Percentiles rank a stretch among this genome's conserved stretches.
Evolutionary conservation across 2,113 vertebrate species (phyloP).

Genomic region (Archocentrus centrarchus): DNA sequence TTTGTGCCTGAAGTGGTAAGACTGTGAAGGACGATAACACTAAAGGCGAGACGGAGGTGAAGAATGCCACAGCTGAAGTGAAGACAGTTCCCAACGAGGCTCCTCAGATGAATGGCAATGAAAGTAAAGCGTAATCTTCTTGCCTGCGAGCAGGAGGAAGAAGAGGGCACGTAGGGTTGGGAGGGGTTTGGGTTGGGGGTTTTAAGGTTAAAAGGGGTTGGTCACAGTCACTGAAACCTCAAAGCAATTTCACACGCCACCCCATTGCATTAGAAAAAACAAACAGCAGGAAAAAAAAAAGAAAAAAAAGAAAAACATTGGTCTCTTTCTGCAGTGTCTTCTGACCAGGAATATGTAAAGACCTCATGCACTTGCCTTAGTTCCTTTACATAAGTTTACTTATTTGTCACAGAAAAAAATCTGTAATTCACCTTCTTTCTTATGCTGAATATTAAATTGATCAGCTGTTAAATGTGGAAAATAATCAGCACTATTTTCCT

Average conservation of each 20-base stretch:
- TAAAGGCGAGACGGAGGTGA: constrained; percentile 75
- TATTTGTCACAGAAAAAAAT: constrained; percentile 39
- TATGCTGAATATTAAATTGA: constrained; percentile 34
- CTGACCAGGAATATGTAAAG: constrained; percentile 81
- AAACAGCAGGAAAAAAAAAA: constrained; percentile 18
- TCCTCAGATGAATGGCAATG: constrained; percentile 92
- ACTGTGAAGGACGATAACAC: constrained; percentile 86
- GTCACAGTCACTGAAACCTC: constrained; percentile 73
- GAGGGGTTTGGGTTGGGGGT: constrained; percentile 14
- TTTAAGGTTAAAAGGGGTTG: constrained; percentile 39
- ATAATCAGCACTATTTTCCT: constrained; percentile 46
- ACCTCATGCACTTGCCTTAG: constrained; percentile 85
- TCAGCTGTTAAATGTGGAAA: constrained; percentile 8
- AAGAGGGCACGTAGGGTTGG: not conserved
- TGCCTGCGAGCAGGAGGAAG: not conserved
- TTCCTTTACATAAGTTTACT: constrained; percentile 25
- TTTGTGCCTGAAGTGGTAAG: constrained; percentile 81
- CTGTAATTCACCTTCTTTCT: constrained; percentile 47
- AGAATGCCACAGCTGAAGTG: constrained; percentile 86
- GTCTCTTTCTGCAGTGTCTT: constrained; percentile 88
- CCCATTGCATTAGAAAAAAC: constrained; percentile 65
- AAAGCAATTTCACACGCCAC: constrained; percentile 61
- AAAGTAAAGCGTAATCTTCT: constrained; percentile 95
- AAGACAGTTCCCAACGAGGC: constrained; percentile 96
- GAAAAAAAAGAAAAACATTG: constrained; percentile 67